Evolutionary conservation across 2,888 invertebrate species (phyloP).

Genomic region (Cyrtodaria siliqua): DNA sequence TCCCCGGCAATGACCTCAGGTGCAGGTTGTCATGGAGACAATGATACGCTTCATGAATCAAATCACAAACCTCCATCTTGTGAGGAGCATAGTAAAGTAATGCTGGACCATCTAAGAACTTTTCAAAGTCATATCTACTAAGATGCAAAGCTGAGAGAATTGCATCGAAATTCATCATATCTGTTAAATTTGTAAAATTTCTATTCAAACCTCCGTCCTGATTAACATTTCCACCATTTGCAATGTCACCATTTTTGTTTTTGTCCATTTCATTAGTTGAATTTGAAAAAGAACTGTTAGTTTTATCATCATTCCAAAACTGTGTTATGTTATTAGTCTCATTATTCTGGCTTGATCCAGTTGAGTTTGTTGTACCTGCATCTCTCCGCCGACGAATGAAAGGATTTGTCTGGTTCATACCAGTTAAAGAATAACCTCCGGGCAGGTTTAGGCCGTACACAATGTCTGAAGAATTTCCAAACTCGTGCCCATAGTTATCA

Average conservation of each 20-base stretch:
- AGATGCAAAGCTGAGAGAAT: background rate
- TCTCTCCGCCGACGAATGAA: background rate
- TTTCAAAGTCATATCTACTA: background rate
- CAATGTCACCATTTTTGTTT: too few species aligned
- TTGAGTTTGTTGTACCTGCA: background rate
- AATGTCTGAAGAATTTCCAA: too few species aligned
- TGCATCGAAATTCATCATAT: too few species aligned
- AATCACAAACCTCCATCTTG: constrained; percentile 31
- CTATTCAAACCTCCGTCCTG: too few species aligned
- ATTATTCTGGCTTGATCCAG: background rate
- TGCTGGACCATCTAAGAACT: constrained; percentile 9
- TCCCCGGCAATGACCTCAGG: constrained; percentile 14
- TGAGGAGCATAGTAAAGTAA: constrained; percentile 7
- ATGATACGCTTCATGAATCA: constrained; percentile 10
- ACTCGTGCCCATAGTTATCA: too few species aligned
- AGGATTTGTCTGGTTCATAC: too few species aligned
- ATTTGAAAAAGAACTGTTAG: too few species aligned
- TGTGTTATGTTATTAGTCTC: background rate
- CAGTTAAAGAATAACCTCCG: too few species aligned
- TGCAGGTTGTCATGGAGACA: constrained; percentile 32
- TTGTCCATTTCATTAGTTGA: too few species aligned
- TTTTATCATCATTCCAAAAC: background rate
- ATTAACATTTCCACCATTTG: too few species aligned
- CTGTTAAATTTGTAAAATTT: too few species aligned
- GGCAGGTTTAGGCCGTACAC: too few species aligned